Evolutionary conservation across 2,797 vertebrate species (phyloP).

Genomic region (Centropyge bicolor): DNA sequence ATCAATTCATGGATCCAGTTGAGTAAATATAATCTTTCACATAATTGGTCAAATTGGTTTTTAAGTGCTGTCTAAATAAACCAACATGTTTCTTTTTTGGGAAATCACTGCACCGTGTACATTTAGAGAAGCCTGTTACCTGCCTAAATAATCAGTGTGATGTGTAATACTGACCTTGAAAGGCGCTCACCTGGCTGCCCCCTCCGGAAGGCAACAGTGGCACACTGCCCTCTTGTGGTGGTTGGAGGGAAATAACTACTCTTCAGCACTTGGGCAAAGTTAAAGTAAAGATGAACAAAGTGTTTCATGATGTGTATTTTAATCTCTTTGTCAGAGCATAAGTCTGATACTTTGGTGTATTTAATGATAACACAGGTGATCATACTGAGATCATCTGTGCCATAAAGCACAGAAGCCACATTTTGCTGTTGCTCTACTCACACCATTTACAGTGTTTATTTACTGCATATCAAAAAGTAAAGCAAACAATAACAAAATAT

Average conservation of each 20-base stretch:
- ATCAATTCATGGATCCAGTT: slow-evolving; percentile 15
- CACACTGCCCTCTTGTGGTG: slow-evolving; percentile 74
- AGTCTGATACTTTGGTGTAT: background rate
- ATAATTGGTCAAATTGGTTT: background rate
- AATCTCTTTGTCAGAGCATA: background rate
- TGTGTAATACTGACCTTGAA: slow-evolving; percentile 74
- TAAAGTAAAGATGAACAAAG: background rate
- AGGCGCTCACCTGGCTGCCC: slow-evolving; percentile 65
- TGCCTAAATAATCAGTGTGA: slow-evolving; percentile 27
- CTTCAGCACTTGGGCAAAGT: background rate
- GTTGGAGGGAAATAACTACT: slow-evolving; percentile 18
- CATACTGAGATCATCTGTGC: background rate
- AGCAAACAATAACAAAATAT: background rate
- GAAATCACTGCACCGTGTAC: background rate
- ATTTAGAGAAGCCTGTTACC: slow-evolving; percentile 10
- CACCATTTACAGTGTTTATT: background rate
- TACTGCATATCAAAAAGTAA: background rate
- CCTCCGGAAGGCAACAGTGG: slow-evolving; percentile 28
- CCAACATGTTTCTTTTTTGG: background rate
- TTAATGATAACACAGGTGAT: background rate
- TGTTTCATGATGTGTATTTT: background rate
- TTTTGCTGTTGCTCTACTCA: background rate
- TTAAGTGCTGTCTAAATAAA: background rate
- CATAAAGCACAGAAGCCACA: background rate
- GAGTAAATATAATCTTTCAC: slow-evolving; percentile 4